Conservation (phyloP, 2,888 invertebrate species). For the Cerastis rubricosa region DNA sequence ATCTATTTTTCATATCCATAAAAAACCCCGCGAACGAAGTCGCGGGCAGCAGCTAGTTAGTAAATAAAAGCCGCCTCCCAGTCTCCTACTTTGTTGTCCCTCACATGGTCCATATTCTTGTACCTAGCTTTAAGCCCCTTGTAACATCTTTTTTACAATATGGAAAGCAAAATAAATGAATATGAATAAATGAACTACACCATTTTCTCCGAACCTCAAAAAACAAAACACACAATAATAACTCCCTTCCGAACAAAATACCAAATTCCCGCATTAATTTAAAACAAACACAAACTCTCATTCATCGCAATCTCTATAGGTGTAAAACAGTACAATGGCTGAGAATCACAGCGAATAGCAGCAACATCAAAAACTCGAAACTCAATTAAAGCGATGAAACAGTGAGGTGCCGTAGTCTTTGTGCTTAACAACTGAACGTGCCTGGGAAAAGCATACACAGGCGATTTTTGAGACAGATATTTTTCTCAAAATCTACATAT, state of each 20-base stretch:
- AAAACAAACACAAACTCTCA: slow-evolving; percentile 40
- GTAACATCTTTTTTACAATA: too few species aligned
- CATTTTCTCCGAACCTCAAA: too few species aligned
- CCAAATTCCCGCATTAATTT: slow-evolving; percentile 31
- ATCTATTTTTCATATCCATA: too few species aligned
- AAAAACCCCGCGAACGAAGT: too few species aligned
- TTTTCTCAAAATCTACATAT: too few species aligned
- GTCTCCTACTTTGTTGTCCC: too few species aligned
- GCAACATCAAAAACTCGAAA: slow-evolving; percentile 74
- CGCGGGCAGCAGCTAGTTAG: too few species aligned
- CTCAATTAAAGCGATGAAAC: slow-evolving; percentile 78
- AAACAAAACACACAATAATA: background rate
- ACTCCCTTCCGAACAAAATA: background rate
- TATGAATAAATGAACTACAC: too few species aligned
- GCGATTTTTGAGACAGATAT: background rate
- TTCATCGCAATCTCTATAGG: slow-evolving; percentile 29
- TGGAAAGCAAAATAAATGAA: too few species aligned
- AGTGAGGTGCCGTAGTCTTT: slow-evolving; percentile 68
- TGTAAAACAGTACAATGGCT: slow-evolving; percentile 53
- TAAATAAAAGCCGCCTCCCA: too few species aligned
- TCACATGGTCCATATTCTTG: too few species aligned
- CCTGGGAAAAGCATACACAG: slow-evolving; percentile 22
- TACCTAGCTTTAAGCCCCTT: too few species aligned
- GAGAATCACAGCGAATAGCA: slow-evolving; percentile 60
- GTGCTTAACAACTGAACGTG: slow-evolving; percentile 51